A percentile compares a stretch with the other conserved stretches of the same genome.
phyloP scores from a whole-genome alignment of 1,140 invertebrate species.

The Nephotettix cincticeps region DNA sequence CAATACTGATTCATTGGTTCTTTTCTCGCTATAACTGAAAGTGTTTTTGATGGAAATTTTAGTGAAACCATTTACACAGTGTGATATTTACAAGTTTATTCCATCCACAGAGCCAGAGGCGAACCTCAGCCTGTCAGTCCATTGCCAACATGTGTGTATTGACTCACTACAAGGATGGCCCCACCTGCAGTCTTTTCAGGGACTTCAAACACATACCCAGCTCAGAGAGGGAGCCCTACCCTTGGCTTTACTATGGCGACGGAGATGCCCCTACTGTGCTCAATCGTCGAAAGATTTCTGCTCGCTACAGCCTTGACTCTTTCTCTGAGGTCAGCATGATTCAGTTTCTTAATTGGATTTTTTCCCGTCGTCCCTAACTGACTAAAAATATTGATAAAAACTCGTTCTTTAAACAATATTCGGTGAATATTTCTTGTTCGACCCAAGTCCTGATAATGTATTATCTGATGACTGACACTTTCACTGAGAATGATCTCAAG shows the following conservation, averaged over 20 bases:
- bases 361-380: no score
- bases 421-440: no score
- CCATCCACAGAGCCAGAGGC: slow-evolving; percentile 36
- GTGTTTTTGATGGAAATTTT: background rate
- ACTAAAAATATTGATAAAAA: no score
- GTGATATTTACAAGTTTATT: background rate
- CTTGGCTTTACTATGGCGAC: slow-evolving; percentile 59
- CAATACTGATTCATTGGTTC: slow-evolving; percentile 5
- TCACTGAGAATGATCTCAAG: no score
- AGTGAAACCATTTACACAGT: background rate
- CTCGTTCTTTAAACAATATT: no score
- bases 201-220: slow-evolving; percentile 47
- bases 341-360: no score
- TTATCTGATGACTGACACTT: no score
- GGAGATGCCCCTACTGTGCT: slow-evolving; percentile 51
- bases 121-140: slow-evolving; percentile 61
- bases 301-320: slow-evolving; percentile 54
- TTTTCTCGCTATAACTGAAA: background rate
- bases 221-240: slow-evolving; percentile 44
- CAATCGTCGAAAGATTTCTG: slow-evolving; percentile 52
- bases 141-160: slow-evolving; percentile 69
- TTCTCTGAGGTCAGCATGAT: slow-evolving; percentile 48
- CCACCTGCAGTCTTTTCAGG: slow-evolving; percentile 53
- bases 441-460: no score
- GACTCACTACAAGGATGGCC: slow-evolving; percentile 55